A percentile compares a stretch with the other conserved stretches of the same genome.
Conservation (phyloP, 2,888 invertebrate genomes). For the Dione vanillae region DNA sequence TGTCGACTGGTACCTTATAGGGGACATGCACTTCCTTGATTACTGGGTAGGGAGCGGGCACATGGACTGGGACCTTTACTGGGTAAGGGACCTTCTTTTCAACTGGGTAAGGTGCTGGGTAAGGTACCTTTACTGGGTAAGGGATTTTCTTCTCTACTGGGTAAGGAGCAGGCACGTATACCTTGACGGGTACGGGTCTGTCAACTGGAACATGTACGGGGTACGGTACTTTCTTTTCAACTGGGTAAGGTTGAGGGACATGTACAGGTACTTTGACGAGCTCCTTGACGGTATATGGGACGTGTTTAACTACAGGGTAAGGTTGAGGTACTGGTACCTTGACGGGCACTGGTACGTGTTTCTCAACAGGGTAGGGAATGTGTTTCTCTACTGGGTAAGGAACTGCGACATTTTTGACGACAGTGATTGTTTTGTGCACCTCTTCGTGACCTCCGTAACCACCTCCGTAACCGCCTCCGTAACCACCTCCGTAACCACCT, state of each 20-base stretch:
- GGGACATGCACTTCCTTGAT: conserved; percentile 85
- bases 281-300: conserved; percentile 87
- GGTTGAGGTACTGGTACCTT: conserved; percentile 88
- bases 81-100: conserved; percentile 87
- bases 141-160: conserved; percentile 87
- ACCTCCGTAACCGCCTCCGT: conserved; percentile 52
- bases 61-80: conserved; percentile 86
- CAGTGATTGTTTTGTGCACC: conserved; percentile 87
- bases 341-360: conserved; percentile 85
- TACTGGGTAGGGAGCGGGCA: conserved; percentile 85
- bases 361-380: conserved; percentile 87
- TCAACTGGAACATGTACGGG: conserved; percentile 82
- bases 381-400: conserved; percentile 90
- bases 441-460: conserved; percentile 75
- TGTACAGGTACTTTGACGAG: conserved; percentile 85
- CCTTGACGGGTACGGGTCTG: conserved; percentile 82
- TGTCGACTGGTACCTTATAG: conserved; percentile 82
- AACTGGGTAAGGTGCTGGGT: conserved; percentile 88
- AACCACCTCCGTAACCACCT: conserved; percentile 53
- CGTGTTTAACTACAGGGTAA: conserved; percentile 87
- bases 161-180: conserved; percentile 87
- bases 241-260: conserved; percentile 89
- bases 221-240: conserved; percentile 85
- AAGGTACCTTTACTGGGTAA: conserved; percentile 87
- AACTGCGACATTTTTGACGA: conserved; percentile 89